Percentiles rank a stretch among this genome's conserved stretches.
These are phyloP conservation scores for Pseudomyrmex cubaensis DNA, from an alignment of 1,140 invertebrate species.

Conservation along the genomic window DNA sequence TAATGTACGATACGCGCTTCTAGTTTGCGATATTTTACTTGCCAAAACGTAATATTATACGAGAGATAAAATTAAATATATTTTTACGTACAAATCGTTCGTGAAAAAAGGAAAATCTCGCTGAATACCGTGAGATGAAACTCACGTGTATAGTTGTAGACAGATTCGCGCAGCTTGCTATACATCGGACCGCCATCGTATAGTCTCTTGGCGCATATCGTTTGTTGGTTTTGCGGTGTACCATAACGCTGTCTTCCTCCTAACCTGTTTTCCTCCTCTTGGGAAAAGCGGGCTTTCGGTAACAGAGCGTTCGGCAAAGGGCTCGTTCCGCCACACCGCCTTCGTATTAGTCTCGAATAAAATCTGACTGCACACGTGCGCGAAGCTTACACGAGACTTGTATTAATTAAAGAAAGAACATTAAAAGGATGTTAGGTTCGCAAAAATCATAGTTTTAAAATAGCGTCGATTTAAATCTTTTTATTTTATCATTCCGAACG, in stretches of 20 bases:
- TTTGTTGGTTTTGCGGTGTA: conserved; percentile 82
- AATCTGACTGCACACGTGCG: conserved; percentile 41
- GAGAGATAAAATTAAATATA: background rate
- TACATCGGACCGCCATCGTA: conserved; percentile 46
- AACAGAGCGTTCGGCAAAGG: conserved; percentile 67
- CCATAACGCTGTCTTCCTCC: conserved; percentile 77
- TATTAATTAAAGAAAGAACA: background rate
- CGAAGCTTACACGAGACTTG: conserved; percentile 12
- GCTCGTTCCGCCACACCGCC: conserved; percentile 51
- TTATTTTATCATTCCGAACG: background rate
- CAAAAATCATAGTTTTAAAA: no score
- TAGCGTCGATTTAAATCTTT: background rate
- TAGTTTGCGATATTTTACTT: conserved; percentile 31
- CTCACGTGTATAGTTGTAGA: conserved; percentile 7
- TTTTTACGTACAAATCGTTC: background rate
- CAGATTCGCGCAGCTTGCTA: conserved; percentile 39
- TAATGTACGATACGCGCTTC: background rate
- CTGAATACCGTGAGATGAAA: conserved; percentile 1
- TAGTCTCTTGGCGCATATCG: conserved; percentile 76
- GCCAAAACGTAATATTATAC: background rate
- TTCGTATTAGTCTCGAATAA: conserved; percentile 59
- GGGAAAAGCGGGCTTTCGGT: conserved; percentile 72
- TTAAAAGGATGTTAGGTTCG: no score
- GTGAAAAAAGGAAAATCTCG: conserved; percentile 3
- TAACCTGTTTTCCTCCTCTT: conserved; percentile 70